Percentiles rank a stretch among this genome's conserved stretches.
phyloP scores from a whole-genome alignment of 2,888 invertebrate species.

The Meganola albula region DNA sequence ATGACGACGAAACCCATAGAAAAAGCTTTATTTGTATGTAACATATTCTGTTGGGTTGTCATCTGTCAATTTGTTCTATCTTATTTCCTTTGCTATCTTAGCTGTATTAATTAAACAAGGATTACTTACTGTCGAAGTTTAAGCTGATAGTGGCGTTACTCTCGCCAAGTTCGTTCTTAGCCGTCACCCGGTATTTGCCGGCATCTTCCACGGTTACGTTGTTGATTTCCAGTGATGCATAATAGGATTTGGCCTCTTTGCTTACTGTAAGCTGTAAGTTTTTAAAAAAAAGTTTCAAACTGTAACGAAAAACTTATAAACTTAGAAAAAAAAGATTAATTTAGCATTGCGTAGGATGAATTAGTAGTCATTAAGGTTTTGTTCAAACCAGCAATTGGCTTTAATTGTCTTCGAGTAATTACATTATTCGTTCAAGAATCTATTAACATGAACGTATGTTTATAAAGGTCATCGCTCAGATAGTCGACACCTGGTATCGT shows the following conservation, averaged over 20 bases:
- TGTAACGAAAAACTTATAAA: too few species aligned
- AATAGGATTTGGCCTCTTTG: slow-evolving; percentile 95
- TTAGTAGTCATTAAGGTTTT: too few species aligned
- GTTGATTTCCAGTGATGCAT: slow-evolving; percentile 94
- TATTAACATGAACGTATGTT: slow-evolving; percentile 37
- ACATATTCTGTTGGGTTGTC: too few species aligned
- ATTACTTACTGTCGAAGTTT: slow-evolving; percentile 97
- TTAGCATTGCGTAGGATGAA: too few species aligned
- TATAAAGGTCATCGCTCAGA: slow-evolving; percentile 46
- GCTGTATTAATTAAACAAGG: neutral
- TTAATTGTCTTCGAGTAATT: neutral
- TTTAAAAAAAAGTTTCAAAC: too few species aligned
- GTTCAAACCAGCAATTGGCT: neutral
- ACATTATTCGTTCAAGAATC: slow-evolving; percentile 16
- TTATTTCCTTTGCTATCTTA: too few species aligned
- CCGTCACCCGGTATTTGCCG: slow-evolving; percentile 97
- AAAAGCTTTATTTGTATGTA: too few species aligned
- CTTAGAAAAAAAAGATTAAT: too few species aligned
- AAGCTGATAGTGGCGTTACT: slow-evolving; percentile 97
- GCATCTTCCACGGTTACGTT: slow-evolving; percentile 98
- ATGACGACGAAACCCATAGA: too few species aligned
- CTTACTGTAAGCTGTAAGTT: slow-evolving; percentile 88
- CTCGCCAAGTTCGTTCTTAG: slow-evolving; percentile 98
- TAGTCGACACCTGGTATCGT: slow-evolving; percentile 43
- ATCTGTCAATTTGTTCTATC: slow-evolving; percentile 3